Evolutionary conservation across 2,888 invertebrate species (phyloP).

Genomic region (Lysandra bellargus): DNA sequence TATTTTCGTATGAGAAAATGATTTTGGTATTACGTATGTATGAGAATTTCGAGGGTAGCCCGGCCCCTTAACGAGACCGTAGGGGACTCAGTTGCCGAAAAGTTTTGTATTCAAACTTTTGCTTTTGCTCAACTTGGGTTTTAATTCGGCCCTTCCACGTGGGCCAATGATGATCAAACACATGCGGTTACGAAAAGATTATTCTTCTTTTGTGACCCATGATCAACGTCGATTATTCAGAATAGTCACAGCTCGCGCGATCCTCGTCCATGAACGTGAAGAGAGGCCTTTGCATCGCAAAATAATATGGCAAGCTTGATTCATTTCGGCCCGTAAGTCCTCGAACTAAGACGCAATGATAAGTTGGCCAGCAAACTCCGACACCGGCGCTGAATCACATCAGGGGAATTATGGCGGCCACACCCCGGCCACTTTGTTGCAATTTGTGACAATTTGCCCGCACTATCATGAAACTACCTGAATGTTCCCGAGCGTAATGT

Average conservation of each 20-base stretch:
- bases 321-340: conserved; percentile 10
- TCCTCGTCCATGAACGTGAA: too few species aligned
- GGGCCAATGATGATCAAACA: too few species aligned
- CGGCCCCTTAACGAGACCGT: not conserved
- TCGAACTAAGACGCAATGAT: conserved; percentile 51
- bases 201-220: too few species aligned
- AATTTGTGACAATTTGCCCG: conserved; percentile 59
- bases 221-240: too few species aligned
- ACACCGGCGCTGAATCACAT: conserved; percentile 60
- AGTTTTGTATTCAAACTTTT: not conserved
- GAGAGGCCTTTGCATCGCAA: not conserved
- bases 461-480: conserved; percentile 46
- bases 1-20: too few species aligned
- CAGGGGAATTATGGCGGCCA: conserved; percentile 56
- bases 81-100: not conserved
- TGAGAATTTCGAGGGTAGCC: too few species aligned
- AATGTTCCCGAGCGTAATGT: conserved; percentile 40
- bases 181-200: too few species aligned
- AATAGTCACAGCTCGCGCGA: too few species aligned
- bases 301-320: not conserved
- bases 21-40: too few species aligned
- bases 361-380: conserved; percentile 43
- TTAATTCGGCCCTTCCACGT: too few species aligned
- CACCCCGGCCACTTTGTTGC: conserved; percentile 60
- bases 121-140: not conserved